These are phyloP conservation scores for Coelinius sp. DNA, from an alignment of 2,888 invertebrate genomes.

Conservation along the genomic window DNA sequence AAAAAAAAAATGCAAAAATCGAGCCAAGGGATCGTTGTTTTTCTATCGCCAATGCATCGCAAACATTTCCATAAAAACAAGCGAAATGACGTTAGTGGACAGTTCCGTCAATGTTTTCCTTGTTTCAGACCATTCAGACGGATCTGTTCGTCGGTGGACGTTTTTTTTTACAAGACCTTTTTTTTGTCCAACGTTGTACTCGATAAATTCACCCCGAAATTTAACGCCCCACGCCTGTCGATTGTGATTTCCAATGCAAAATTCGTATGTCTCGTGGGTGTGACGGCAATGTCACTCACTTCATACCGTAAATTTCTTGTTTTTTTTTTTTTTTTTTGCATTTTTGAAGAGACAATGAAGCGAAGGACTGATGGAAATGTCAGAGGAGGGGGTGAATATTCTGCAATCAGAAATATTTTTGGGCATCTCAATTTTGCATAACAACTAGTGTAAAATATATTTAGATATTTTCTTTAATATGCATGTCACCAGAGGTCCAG, in stretches of 20 bases:
- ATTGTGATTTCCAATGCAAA: not conserved
- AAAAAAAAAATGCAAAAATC: not conserved
- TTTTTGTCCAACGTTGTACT: not conserved
- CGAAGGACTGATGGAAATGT: not conserved
- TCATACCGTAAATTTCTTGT: constrained; percentile 1
- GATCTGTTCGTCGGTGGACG: not conserved
- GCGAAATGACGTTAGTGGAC: constrained; percentile 2
- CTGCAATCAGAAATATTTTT: not conserved
- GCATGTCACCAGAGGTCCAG: too few species aligned
- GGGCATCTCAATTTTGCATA: not conserved
- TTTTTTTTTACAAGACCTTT: not conserved
- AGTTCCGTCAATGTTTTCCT: constrained; percentile 8
- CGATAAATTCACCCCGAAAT: constrained; percentile 19
- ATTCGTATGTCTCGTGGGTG: constrained; percentile 12
- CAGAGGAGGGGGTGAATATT: not conserved
- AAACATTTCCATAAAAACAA: not conserved
- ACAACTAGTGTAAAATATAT: too few species aligned
- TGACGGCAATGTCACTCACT: constrained; percentile 4
- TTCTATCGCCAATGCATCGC: not conserved
- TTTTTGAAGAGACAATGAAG: not conserved
- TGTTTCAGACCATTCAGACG: not conserved
- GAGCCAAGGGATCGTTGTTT: not conserved
- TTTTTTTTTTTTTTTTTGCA: not conserved
- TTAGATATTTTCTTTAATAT: too few species aligned
- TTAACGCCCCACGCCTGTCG: constrained; percentile 20